These are phyloP conservation scores for Megalonaias nervosa DNA, from an alignment of 1,140 invertebrate species.

Conservation along the genomic window DNA sequence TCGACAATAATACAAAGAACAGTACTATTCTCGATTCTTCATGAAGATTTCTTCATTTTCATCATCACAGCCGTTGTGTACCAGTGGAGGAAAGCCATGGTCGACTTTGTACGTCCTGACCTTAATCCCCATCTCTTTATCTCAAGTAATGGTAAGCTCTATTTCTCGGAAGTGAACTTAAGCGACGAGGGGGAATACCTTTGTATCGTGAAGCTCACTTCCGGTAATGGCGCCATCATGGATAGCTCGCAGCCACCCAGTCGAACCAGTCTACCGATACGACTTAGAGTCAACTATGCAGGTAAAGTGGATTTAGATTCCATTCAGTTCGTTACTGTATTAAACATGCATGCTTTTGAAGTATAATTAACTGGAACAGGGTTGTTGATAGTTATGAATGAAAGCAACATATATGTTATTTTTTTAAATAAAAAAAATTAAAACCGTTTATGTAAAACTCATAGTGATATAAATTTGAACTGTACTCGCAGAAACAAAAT, in stretches of 20 bases:
- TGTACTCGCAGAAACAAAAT: no score
- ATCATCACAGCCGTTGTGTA: slow-evolving; percentile 47
- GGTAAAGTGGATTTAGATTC: slow-evolving; percentile 23
- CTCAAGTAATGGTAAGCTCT: slow-evolving; percentile 56
- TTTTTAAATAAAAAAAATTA: no score
- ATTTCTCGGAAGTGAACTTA: slow-evolving; percentile 53
- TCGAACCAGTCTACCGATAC: slow-evolving; percentile 48
- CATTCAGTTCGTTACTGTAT: no score
- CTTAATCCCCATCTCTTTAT: slow-evolving; percentile 54
- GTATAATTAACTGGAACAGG: no score
- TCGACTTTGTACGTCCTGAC: slow-evolving; percentile 51
- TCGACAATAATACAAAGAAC: background rate
- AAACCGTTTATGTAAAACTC: no score
- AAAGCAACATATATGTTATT: no score
- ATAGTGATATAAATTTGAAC: no score
- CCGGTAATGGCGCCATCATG: slow-evolving; percentile 39
- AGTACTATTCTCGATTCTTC: background rate
- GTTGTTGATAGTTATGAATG: no score
- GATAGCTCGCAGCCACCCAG: slow-evolving; percentile 53
- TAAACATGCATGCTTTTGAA: no score
- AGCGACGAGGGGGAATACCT: slow-evolving; percentile 45
- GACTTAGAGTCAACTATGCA: slow-evolving; percentile 30
- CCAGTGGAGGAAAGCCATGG: slow-evolving; percentile 48
- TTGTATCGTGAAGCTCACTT: slow-evolving; percentile 54
- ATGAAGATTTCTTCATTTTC: slow-evolving; percentile 1